Evolutionary conservation across 1,140 invertebrate species (phyloP), one percentile per base, ranked within the genome.

Genomic region (Magallana gigas): DNA sequence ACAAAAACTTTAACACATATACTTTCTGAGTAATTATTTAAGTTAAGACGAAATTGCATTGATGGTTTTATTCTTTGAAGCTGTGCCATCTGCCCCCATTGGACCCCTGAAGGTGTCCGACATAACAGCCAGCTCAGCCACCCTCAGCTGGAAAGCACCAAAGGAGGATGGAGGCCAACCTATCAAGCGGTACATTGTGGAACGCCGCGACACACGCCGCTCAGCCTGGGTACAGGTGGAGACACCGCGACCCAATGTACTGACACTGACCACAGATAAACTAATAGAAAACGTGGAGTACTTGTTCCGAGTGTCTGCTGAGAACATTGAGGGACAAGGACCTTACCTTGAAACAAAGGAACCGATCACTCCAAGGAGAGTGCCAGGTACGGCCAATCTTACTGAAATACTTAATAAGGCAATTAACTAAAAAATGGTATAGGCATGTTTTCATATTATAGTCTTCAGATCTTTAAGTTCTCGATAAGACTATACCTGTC

Each of bases 51-150:
- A 48, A 2, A 48, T 48, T 48, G 36, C 36, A 48, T 48, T 48
- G 36, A 48, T 48, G 36, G 36, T 48, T 48, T 48, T 5, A 64
- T 23, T 36, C 12, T 81, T 90, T 86, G 96, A 83, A 94, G 93
- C 91, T 80, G 91, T 91, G 83, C 93, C 93, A 36, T 90, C 91
- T 57, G 88, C 89, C 23, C 93, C 93, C 14, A 88, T 92, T 68
- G 92, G 92, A 91, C 97, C 97, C 92, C 98, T 99, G 8, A 97
- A 98, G 92, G 96, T 98, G 0, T 98, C 99, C 92, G 96, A 98
- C 86, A 97, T 99, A 59, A 98, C 98, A 0, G 98, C 97, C 90
- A 97, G 98, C 92, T 98, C 97, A 85, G 98, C 99, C 14, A 98
- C 98, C 0, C 93, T 99, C 0, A 98, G 97, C 0, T 99, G 99